Evolutionary conservation across 2,797 vertebrate species (phyloP).

Genomic region (Champsocephalus gunnari): DNA sequence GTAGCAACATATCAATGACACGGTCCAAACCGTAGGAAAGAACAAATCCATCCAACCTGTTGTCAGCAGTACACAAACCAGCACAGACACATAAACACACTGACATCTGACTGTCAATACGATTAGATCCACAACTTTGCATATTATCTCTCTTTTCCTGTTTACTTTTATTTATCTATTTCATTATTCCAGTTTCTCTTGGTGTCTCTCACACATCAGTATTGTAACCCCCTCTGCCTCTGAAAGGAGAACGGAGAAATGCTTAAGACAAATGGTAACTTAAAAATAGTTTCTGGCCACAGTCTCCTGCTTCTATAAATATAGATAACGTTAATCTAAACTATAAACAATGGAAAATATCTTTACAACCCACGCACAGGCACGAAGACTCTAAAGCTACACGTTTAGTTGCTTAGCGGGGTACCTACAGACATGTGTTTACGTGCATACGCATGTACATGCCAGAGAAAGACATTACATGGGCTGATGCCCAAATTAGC

Average conservation of each 20-base stretch:
- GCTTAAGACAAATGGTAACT: slow-evolving; percentile 19
- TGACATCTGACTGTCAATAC: neutral
- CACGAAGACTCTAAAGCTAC: slow-evolving; percentile 9
- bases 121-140: neutral
- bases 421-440: slow-evolving; percentile 23
- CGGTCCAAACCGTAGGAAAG: slow-evolving; percentile 5
- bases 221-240: slow-evolving; percentile 9
- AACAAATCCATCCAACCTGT: slow-evolving; percentile 29
- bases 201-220: slow-evolving; percentile 3
- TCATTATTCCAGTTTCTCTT: neutral
- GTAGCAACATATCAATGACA: slow-evolving; percentile 32
- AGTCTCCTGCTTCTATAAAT: slow-evolving; percentile 29
- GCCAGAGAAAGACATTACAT: slow-evolving; percentile 28
- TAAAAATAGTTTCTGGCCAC: slow-evolving; percentile 29
- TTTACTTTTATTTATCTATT: too few species aligned
- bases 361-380: neutral
- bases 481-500: slow-evolving; percentile 27
- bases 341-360: slow-evolving; percentile 41
- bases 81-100: neutral
- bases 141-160: neutral
- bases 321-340: slow-evolving; percentile 37
- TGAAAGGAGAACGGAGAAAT: neutral
- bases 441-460: slow-evolving; percentile 14
- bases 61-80: slow-evolving; percentile 5
- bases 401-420: slow-evolving; percentile 6